Base-by-base conservation (phyloP, 2,113 vertebrate species). In the Pangasianodon gigas region DNA sequence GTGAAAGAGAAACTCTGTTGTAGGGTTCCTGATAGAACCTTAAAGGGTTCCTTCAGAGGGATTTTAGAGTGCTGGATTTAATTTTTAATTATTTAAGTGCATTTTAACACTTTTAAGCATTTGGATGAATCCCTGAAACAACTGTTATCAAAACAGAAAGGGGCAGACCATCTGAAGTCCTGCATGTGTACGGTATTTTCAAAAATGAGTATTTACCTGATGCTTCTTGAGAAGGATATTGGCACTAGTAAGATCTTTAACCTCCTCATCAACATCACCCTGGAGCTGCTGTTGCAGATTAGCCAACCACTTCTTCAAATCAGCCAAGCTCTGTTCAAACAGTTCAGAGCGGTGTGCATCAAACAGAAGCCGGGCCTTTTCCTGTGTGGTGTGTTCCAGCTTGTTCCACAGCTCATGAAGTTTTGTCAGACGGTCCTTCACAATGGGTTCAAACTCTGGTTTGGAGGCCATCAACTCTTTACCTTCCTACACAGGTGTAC, bases 141-240 rank as follows among this genome's bases (percentile, higher is more conserved):
- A 44, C 18, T 19, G 32, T 71, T 41, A 71, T 41, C 69, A 71
- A 41, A 74, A 41, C 37, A 74, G 32, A 21, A 41, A 74, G 6
- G 41, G 18, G 16, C 32, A 21, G 32, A 21, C 32, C 37, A 74
- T 74, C 32, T 29, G 16, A 41, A 69, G 2, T 69, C n/a, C 67
- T 69, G 4, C n/a, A 26, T 52, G 2, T 19, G 21, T n/a, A 88
- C 62, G 81, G 74, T 84, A 51, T 77, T 41, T 48, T 80, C 32
- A 84, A 74, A 90, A 52, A 69, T 32, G 51, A 92, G 87, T 77
- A 32, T 84, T 21, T 85, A 96, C 98, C 97, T 94, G 97, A 90
- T 98, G 95, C 90, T 98, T 99, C 93, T 97, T 98, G 54, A 99
- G 95, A 93, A 97, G 96, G 93, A 97, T 96, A 92, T 98, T 99